Evolutionary conservation across 2,888 invertebrate genomes (phyloP), one percentile per base, ranked within the genome.

Genomic region (Nematopogon swammerdamellus): DNA sequence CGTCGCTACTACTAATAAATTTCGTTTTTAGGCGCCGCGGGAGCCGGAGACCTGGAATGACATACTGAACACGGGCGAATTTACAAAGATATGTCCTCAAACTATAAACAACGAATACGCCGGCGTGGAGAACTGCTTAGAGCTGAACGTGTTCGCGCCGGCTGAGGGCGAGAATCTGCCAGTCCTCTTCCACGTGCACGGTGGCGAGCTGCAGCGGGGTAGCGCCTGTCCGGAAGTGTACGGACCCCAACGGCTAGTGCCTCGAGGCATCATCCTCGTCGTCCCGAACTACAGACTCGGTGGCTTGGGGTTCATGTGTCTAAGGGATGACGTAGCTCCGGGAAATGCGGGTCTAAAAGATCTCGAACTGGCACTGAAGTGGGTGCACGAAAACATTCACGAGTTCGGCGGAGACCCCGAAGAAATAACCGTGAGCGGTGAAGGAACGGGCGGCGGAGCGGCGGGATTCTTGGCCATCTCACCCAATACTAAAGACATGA

Each of bases 321-420:
- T 68, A 46, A 61, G 60, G 50, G 70, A 71, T 44, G 60, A 60
- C 30, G 62, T 62, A 0, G 70, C 65, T 10, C 70, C 67, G n/a
- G 76, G 76, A 10, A 77, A 77, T 49, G 72, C 72, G 2, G 77
- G 63, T 2, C 57, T 76, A 42, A 76, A 72, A 59, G 76, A 76
- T 51, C 57, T 75, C 30, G 58, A 66, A 14, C 54, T 69, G 45
- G 76, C 74, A 17, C 57, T 77, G 18, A 58, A 60, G n/a, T 76
- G 76, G 76, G 60, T 64, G 2, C 60, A 57, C 44, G 53, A 63
- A 3, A 75, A 76, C 49, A 71, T 75, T 29, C 55, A 57, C 49
- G 46, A 48, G 1, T 76, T 77, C 54, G 75, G 75, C 17, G 76
- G 77, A 3, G 62, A 76, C 53, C 59, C 69, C 14, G 52, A 58